These are phyloP conservation scores for Hypotaenidia philippensis DNA, from an alignment of 2,797 vertebrate species.

Conservation along the genomic window DNA sequence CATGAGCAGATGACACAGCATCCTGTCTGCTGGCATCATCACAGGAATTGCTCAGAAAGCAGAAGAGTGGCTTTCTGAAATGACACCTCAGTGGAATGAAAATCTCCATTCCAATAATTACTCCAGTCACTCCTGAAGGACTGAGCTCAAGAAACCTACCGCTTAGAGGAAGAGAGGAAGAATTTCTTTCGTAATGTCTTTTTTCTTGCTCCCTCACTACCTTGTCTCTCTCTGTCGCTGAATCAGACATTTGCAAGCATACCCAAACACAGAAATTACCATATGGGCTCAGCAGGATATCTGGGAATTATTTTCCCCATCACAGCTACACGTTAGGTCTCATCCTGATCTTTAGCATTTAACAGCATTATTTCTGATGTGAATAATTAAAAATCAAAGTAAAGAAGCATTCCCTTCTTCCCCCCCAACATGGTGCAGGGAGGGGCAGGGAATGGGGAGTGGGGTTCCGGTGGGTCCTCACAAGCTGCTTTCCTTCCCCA, in stretches of 20 bases:
- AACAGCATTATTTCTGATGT: constrained; percentile 3
- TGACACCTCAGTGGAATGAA: neutral
- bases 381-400: constrained; percentile 44
- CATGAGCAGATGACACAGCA: neutral
- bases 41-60: neutral
- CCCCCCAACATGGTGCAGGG: too few relatives aligned
- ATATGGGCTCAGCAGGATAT: constrained; percentile 28
- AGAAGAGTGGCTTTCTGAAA: neutral
- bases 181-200: neutral
- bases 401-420: neutral
- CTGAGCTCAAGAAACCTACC: neutral
- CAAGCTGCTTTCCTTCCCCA: too few relatives aligned
- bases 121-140: neutral
- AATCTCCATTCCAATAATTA: neutral
- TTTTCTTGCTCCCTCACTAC: neutral
- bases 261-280: constrained; percentile 5
- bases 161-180: neutral
- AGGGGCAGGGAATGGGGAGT: too few relatives aligned
- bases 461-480: too few relatives aligned
- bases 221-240: neutral
- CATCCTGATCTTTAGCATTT: constrained; percentile 7
- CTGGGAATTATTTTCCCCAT: constrained; percentile 4
- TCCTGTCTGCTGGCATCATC: neutral
- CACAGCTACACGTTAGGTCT: neutral
- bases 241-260: constrained; percentile 23